A percentile compares a stretch with the other conserved stretches of the same genome.
Evolutionary conservation across 2,113 vertebrate species (phyloP).

Genomic region (Pristiophorus japonicus): DNA sequence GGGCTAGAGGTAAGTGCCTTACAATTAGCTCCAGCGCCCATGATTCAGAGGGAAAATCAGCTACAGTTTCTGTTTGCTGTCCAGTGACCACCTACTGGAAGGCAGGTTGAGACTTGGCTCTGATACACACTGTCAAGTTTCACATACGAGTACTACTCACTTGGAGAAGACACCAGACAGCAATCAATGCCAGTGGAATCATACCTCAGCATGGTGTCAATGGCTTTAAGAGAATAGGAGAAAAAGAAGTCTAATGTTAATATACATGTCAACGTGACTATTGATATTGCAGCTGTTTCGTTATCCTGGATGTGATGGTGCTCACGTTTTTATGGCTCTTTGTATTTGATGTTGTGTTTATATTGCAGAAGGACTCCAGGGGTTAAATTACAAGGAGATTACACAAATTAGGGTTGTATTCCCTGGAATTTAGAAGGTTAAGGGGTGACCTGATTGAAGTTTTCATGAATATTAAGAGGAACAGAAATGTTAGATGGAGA

Average conservation of each 20-base stretch:
- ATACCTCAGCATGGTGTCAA: neutral
- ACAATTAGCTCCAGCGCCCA: neutral
- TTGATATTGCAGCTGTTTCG: neutral
- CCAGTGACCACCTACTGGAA: neutral
- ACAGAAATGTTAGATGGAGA: neutral
- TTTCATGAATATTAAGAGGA: neutral
- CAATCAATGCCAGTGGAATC: neutral
- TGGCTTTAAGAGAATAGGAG: neutral
- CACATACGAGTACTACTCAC: neutral
- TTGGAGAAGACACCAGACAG: neutral
- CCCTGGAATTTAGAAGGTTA: neutral
- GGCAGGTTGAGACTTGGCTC: neutral
- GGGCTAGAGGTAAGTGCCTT: neutral
- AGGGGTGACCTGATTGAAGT: neutral
- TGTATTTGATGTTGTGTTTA: neutral
- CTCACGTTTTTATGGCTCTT: neutral
- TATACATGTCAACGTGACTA: neutral
- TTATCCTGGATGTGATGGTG: neutral
- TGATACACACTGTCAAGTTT: neutral
- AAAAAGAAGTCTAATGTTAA: neutral
- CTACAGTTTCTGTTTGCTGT: neutral
- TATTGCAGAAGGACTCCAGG: neutral
- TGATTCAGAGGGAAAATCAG: neutral
- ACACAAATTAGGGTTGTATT: neutral
- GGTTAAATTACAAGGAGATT: neutral